Evolutionary conservation across 1,140 invertebrate species (phyloP), one percentile per base, ranked within the genome.

Genomic region (Anastrepha ludens): DNA sequence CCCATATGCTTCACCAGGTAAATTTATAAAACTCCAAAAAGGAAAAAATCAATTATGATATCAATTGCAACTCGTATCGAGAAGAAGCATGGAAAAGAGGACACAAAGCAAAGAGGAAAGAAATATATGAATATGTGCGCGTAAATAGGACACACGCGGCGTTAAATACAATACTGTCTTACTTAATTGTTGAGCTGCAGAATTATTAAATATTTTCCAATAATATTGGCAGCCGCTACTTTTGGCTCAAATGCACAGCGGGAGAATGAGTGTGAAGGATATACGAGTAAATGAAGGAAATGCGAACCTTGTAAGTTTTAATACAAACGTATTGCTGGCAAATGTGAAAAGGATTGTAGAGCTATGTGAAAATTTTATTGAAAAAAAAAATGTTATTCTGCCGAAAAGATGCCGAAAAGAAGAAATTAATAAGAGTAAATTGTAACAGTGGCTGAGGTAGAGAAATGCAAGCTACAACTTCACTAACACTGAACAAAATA

Each of bases 151-250:
- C 47, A 55, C 74, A 81, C 47, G 74, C 74, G 44, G 74, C 74
- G 74, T 81, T 81, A 55, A 81, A 50, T 81, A 55, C 74, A 55
- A 47, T 74, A 41, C 67, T 74, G 67, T 74, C 67, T 47, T 44
- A 44, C 39, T 74, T 74, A 74, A 74, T 74, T 74, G 41, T 74
- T 74, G 67, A 2, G 20, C 47, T 9, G 74, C 47, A 81, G n/a
- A 81, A 81, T 81, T 81, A 81, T 81, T 81, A 81, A 81, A 81
- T 29, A 81, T 81, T 81, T n/a, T n/a, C 11, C 44, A 4, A 58
- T 55, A 50, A 50, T 55, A 17, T n/a, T 55, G 74, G 74, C 47
- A 11, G 47, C 47, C 15, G 15, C 44, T 29, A 6, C 55, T 81
- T 55, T 47, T 81, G 74, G 74, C 11, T 81, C n/a, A 81, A 81